Percentiles rank a stretch among this genome's conserved stretches.
These are phyloP conservation scores for Idaea aversata DNA, from an alignment of 2,888 invertebrate genomes.

Conservation along the genomic window DNA sequence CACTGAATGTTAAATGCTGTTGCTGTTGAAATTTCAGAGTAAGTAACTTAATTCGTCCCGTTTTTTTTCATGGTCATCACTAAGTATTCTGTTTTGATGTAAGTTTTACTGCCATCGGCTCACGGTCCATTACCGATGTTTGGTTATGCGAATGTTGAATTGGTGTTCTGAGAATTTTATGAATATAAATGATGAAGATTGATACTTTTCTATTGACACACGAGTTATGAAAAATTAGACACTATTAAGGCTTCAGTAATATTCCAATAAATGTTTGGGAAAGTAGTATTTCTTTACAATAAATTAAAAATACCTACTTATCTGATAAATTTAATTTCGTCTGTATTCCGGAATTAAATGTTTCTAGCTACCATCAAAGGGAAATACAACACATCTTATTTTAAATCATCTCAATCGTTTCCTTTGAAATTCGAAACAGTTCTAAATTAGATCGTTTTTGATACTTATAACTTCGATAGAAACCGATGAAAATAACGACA, in stretches of 20 bases:
- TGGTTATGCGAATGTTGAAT: slow-evolving; percentile 10
- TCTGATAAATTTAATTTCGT: background rate
- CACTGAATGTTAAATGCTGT: no score
- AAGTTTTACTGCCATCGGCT: background rate
- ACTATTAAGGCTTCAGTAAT: background rate
- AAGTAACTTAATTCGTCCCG: no score
- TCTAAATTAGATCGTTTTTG: background rate
- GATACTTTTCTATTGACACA: background rate
- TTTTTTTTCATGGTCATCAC: no score
- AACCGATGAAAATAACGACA: background rate
- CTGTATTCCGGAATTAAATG: background rate
- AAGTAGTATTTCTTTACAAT: no score
- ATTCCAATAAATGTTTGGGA: background rate
- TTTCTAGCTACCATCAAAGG: background rate
- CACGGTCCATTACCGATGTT: slow-evolving; percentile 7
- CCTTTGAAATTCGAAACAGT: background rate
- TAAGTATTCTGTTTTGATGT: background rate
- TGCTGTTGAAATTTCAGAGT: no score
- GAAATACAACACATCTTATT: background rate
- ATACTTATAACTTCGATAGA: background rate
- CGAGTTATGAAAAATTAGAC: background rate
- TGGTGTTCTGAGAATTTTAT: slow-evolving; percentile 10
- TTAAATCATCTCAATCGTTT: background rate
- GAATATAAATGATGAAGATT: background rate
- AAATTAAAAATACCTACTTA: no score